Base-by-base conservation (phyloP, 2,797 vertebrate species). In the Scleropages formosus region DNA sequence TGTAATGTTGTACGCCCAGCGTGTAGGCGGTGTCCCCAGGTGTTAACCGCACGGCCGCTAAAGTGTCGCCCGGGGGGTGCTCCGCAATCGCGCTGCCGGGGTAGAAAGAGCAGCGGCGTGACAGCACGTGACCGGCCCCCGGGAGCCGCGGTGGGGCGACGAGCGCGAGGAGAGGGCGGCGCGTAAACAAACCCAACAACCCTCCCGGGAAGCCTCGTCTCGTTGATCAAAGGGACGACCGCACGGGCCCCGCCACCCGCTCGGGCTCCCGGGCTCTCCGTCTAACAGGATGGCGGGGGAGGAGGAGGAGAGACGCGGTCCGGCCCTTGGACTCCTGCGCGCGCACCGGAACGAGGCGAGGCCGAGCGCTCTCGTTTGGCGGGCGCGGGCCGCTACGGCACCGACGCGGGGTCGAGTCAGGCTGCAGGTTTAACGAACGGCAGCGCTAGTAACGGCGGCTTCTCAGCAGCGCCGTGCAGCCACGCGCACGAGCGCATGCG, bases 221-320 rank as follows among this genome's bases (percentile, higher is more conserved):
- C 46, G 31, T 75, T 67, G 64, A 60, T 68, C 31, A 66, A 67
- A 53, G 39, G 65, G 31, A 4, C 18, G 26, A 31, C 46, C 39
- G 49, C n/a, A 9, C 1, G 24, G 26, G 39, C 13, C 31, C 47
- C 49, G 18, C 16, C 49, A 11, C 68, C 62, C 73, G 58, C 49
- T 26, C 49, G 31, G 47, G 63, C 11, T 65, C 53, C 27, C 68
- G 53, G 68, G 24, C 13, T 16, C 1, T 51, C 67, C 31, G 15
- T 71, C 68, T 58, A 51, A 71, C 39, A 20, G 56, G 64, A 46
- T 56, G 53, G 64, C 18, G n/a, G 31, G 6, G 58, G 64, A 59
- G 27, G 20, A 62, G 8, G 27, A 44, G 44, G n/a, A 58, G 24
- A 46, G 47, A 16, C 27, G 16, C 9, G 27, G 20, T 22, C 51